Conservation (phyloP, 2,797 vertebrate genomes). For the Eutrigla gurnardus region DNA sequence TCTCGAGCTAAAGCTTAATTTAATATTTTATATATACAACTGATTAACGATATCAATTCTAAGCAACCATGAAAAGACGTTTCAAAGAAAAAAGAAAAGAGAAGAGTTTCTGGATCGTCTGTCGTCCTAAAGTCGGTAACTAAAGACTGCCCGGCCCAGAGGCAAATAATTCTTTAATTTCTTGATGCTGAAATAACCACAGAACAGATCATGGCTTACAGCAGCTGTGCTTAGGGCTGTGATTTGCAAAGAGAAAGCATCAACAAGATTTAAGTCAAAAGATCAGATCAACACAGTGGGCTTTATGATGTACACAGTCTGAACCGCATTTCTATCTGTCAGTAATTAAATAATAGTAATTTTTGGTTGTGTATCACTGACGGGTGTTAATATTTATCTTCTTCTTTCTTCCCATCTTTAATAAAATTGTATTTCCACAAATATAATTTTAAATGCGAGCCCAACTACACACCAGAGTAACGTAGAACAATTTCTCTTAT, state of each 20-base stretch:
- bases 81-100: neutral
- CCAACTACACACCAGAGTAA: neutral
- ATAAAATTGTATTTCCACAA: neutral
- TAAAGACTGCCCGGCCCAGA: neutral
- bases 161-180: neutral
- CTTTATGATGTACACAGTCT: neutral
- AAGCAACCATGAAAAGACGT: neutral
- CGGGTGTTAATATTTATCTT: neutral
- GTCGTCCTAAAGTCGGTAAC: neutral
- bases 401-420: neutral
- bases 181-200: constrained; percentile 3
- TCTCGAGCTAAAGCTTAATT: neutral
- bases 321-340: neutral
- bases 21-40: neutral
- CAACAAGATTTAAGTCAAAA: neutral
- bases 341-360: neutral
- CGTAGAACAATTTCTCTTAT: neutral
- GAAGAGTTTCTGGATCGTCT: neutral
- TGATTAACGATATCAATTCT: neutral
- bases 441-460: neutral
- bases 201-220: neutral
- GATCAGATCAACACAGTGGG: neutral
- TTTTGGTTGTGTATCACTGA: neutral
- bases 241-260: constrained; percentile 1
- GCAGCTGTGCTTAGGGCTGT: neutral